Evolutionary conservation across 2,113 vertebrate genomes (phyloP).

Genomic region (Lepisosteus oculatus): DNA sequence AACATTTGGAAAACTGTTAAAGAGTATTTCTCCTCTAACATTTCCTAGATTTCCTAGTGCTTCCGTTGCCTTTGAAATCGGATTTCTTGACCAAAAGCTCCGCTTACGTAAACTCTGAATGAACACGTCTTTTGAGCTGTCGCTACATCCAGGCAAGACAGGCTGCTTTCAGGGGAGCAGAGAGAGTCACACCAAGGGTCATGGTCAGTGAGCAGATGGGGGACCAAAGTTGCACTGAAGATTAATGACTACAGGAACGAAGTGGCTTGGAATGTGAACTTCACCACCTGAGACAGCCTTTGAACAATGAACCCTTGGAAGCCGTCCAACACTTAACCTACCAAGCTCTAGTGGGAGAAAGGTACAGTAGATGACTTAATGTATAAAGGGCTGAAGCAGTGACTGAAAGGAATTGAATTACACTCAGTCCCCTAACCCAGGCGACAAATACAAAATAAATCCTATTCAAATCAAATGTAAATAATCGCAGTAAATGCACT

Average conservation of each 20-base stretch:
- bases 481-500: no score
- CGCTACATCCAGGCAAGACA: no score
- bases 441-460: no score
- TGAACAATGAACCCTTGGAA: slow-evolving; percentile 16
- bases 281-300: not conserved
- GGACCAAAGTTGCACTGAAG: slow-evolving; percentile 48
- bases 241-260: slow-evolving; percentile 57
- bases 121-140: not conserved
- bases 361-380: not conserved
- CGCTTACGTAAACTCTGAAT: not conserved
- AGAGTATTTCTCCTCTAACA: no score
- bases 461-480: no score
- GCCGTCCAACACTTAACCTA: not conserved
- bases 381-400: not conserved
- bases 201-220: slow-evolving; percentile 42
- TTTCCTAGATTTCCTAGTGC: no score
- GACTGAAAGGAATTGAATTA: not conserved
- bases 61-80: no score
- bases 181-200: slow-evolving; percentile 59
- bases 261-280: slow-evolving; percentile 27
- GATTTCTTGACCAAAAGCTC: no score
- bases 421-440: no score
- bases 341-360: not conserved
- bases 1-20: no score
- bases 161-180: slow-evolving; percentile 25